These are phyloP conservation scores for Scolopax mira DNA, from an alignment of 2,113 vertebrate species.

Conservation along the genomic window DNA sequence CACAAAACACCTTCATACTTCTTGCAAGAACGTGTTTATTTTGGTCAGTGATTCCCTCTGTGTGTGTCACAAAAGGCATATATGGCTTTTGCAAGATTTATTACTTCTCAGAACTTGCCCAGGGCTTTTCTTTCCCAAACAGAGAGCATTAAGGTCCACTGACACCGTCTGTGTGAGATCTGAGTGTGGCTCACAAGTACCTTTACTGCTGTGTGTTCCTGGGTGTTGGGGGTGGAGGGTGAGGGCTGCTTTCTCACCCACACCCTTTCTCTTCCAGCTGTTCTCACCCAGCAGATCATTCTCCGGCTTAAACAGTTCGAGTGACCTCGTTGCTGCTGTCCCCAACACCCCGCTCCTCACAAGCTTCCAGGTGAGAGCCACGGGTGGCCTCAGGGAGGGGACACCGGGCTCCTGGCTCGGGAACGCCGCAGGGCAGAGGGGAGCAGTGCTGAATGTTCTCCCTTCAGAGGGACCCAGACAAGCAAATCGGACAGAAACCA, in stretches of 20 bases:
- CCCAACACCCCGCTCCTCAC: slow-evolving; percentile 83
- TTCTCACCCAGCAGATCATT: slow-evolving; percentile 76
- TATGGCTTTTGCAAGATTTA: neutral
- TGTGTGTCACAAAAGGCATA: neutral
- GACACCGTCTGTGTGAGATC: neutral
- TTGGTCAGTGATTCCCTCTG: neutral
- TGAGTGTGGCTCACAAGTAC: neutral
- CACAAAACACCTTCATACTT: accelerated
- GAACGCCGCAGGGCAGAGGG: neutral
- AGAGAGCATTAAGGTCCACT: neutral
- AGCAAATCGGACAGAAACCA: neutral
- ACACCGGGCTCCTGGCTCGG: neutral
- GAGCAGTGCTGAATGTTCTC: neutral
- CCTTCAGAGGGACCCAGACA: neutral
- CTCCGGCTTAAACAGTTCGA: slow-evolving; percentile 81
- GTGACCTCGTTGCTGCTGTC: slow-evolving; percentile 77
- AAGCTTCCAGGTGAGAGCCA: slow-evolving; percentile 84
- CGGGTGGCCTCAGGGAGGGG: accelerated
- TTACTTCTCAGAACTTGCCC: neutral
- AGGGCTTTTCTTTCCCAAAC: neutral
- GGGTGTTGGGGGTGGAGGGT: neutral
- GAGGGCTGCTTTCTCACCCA: neutral
- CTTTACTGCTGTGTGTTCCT: neutral
- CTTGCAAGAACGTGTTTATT: neutral
- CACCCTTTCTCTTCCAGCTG: slow-evolving; percentile 75